Conservation (phyloP, 2,113 vertebrate species). For the Lontra canadensis region DNA sequence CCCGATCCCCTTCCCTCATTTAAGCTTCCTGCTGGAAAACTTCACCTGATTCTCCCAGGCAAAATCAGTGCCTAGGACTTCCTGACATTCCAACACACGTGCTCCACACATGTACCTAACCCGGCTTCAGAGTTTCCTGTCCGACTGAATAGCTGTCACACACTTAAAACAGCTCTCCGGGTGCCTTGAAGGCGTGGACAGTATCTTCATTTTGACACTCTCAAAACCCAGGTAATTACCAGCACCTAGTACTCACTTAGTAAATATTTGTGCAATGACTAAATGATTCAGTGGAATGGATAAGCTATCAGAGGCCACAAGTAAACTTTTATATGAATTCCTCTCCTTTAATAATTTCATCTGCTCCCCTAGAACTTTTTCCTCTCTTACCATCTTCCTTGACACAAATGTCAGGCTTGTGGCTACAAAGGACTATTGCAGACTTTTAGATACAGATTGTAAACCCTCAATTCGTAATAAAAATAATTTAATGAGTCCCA, state of each 20-base stretch:
- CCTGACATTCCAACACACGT: background rate
- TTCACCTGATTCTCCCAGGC: background rate
- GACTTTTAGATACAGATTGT: background rate
- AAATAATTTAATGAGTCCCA: background rate
- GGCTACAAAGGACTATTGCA: background rate
- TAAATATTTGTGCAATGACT: background rate
- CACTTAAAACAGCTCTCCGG: background rate
- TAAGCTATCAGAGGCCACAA: background rate
- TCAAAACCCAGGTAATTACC: background rate
- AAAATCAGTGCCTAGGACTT: background rate
- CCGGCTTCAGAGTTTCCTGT: background rate
- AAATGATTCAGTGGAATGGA: background rate
- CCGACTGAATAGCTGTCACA: rapidly evolving
- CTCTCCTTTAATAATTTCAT: background rate
- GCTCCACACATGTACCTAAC: background rate
- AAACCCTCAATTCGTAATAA: background rate
- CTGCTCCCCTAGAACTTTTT: background rate
- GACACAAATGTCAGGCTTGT: background rate
- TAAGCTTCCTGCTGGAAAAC: background rate
- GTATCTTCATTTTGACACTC: background rate
- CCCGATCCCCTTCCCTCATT: background rate
- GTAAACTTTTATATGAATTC: background rate
- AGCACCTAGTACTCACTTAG: background rate
- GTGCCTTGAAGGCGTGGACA: background rate
- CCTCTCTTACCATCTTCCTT: background rate